Evolutionary conservation across 2,113 vertebrate genomes (phyloP), one percentile per base, ranked within the genome.

Genomic region (Heterotis niloticus): DNA sequence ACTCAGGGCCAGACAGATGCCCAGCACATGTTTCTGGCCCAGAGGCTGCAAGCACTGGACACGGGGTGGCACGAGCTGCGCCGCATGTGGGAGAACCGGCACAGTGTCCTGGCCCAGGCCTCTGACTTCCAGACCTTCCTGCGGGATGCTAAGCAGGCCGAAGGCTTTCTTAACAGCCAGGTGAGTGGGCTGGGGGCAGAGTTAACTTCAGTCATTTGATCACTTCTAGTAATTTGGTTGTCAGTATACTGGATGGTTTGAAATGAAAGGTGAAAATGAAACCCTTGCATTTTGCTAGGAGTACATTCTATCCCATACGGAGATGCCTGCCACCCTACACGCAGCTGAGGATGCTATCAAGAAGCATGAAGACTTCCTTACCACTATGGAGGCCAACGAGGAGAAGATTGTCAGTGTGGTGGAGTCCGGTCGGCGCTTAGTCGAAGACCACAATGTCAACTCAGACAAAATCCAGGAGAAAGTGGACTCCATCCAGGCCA

Each of bases 1-100:
- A 96, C 95, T 18, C 91, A 83, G 18, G 97, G 93, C 64, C 95
- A 96, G 85, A 93, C 93, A 0, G 96, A 98, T 69, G 87, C 94
- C 59, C 97, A 98, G 87, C 83, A 95, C 85, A 92, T 96, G 90
- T 94, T 96, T 85, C 88, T 98, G 67, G 94, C 92, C 0, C 96
- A 95, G 90, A 92, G 97, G 28, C 91, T 98, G 18, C 94, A 98
- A 74, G 93, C 96, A 0, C 86, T 98, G 79, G 96, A 97, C 68
- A 95, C 94, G 0, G 96, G 96, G 77, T 99, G 97, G 97, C 93
- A 96, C 1, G 95, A 98, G 84, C 88, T 98, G 84, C 93, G 94
- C 18, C 89, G 92, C 76, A 96, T 96, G 94, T 98, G 97, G 96
- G 96, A 98, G 88, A 95, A 94, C 86, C 91, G 96, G 10, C 96